A percentile compares a stretch with the other conserved stretches of the same genome.
phyloP scores from a whole-genome alignment of 2,113 vertebrate species.

The Cryptomyrus ogoouensis region DNA sequence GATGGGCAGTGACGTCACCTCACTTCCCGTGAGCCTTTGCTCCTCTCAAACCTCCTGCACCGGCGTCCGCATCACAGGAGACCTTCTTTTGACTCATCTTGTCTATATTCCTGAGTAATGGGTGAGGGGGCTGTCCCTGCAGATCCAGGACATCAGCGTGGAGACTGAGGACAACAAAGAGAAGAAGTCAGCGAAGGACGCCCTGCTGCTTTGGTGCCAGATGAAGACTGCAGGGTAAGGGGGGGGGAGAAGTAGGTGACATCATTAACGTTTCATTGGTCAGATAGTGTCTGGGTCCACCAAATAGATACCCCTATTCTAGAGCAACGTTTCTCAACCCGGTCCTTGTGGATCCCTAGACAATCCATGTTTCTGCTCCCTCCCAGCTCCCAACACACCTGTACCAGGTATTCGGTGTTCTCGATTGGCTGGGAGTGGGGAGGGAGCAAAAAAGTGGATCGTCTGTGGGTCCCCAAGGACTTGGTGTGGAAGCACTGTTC shows the following conservation, averaged over 20 bases:
- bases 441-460: background rate
- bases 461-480: background rate
- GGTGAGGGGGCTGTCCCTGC: background rate
- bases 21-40: background rate
- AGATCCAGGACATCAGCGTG: conserved; percentile 95
- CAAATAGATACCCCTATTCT: background rate
- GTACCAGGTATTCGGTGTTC: background rate
- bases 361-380: background rate
- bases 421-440: background rate
- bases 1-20: background rate
- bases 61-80: background rate
- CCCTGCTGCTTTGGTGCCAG: conserved; percentile 88
- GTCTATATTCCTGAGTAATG: background rate
- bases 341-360: background rate
- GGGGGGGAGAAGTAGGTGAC: background rate
- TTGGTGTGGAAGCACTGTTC: background rate
- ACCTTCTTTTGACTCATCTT: background rate
- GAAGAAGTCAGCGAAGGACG: conserved; percentile 90
- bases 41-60: background rate
- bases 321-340: background rate
- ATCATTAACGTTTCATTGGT: background rate
- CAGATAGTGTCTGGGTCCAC: background rate
- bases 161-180: conserved; percentile 91
- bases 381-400: background rate
- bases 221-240: conserved; percentile 92